These are phyloP conservation scores for Leptothorax acervorum DNA, from an alignment of 2,888 invertebrate genomes.

Conservation along the genomic window DNA sequence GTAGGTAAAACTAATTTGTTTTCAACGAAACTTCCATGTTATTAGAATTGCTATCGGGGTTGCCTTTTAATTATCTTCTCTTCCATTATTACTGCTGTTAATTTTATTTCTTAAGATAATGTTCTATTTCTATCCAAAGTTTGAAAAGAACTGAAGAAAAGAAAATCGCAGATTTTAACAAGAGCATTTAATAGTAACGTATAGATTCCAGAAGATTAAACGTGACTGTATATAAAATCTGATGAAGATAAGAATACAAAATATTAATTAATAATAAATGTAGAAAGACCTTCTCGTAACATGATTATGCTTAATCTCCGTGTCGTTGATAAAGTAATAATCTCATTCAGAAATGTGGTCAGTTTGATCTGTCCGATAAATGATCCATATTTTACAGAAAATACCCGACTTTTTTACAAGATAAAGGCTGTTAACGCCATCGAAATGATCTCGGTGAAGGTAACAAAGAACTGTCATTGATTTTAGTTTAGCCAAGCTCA, in stretches of 20 bases:
- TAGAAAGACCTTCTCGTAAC: slow-evolving; percentile 16
- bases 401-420: slow-evolving; percentile 11
- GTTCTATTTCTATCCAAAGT: neutral
- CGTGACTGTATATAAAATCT: slow-evolving; percentile 13
- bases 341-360: slow-evolving; percentile 4
- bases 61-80: slow-evolving; percentile 6
- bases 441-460: neutral
- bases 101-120: neutral
- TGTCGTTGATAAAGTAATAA: slow-evolving; percentile 8
- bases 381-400: neutral
- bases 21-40: neutral
- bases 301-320: slow-evolving; percentile 6
- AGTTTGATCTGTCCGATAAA: slow-evolving; percentile 19
- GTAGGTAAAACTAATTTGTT: neutral
- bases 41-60: neutral
- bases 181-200: slow-evolving; percentile 4
- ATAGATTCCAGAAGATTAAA: slow-evolving; percentile 11
- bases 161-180: slow-evolving; percentile 1
- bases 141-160: neutral
- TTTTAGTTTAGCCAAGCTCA: slow-evolving; percentile 58
- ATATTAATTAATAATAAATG: slow-evolving; percentile 1
- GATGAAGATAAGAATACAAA: slow-evolving; percentile 3
- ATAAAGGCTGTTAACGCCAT: neutral
- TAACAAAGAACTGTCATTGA: neutral
- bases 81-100: neutral